Evolutionary conservation across 2,797 vertebrate genomes (phyloP).

Genomic region (Aldrovandia affinis): DNA sequence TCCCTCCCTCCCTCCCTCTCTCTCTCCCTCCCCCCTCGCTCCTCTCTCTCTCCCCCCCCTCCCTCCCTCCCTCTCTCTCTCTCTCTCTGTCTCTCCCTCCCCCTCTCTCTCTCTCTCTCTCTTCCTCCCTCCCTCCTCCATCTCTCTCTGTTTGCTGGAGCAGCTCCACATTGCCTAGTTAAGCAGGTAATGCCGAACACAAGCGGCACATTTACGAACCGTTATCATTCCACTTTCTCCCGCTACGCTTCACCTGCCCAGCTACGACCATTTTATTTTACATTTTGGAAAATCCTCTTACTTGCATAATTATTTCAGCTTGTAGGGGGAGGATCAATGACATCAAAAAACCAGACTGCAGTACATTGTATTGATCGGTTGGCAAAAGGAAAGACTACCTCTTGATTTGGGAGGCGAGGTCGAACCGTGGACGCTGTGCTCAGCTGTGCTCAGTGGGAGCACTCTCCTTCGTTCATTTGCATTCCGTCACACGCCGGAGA

Average conservation of each 20-base stretch:
- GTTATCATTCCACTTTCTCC: conserved; percentile 14
- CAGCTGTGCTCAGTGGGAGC: background rate
- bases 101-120: no score
- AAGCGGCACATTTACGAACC: conserved; percentile 8
- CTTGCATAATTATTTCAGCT: conserved; percentile 24
- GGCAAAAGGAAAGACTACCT: background rate
- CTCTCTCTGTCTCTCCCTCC: no score
- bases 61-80: no score
- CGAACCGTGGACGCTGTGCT: background rate
- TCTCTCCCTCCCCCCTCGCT: no score
- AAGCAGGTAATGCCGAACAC: background rate
- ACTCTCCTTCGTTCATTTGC: background rate
- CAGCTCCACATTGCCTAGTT: background rate
- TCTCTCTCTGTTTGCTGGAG: conserved; percentile 2
- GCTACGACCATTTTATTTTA: background rate
- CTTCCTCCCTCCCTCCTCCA: no score
- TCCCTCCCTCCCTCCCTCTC: no score
- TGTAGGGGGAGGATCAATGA: conserved; percentile 1
- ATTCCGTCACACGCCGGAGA: background rate
- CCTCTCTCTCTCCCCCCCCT: no score
- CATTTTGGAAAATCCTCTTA: conserved; percentile 23
- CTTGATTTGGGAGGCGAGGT: background rate
- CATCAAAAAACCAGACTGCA: conserved; percentile 6
- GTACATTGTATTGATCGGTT: conserved; percentile 21
- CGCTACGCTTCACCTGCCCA: conserved; percentile 14